A percentile compares a stretch with the other conserved stretches of the same genome.
Evolutionary conservation across 2,888 invertebrate species (phyloP).

Genomic region (Rambutsinella grinnellia): DNA sequence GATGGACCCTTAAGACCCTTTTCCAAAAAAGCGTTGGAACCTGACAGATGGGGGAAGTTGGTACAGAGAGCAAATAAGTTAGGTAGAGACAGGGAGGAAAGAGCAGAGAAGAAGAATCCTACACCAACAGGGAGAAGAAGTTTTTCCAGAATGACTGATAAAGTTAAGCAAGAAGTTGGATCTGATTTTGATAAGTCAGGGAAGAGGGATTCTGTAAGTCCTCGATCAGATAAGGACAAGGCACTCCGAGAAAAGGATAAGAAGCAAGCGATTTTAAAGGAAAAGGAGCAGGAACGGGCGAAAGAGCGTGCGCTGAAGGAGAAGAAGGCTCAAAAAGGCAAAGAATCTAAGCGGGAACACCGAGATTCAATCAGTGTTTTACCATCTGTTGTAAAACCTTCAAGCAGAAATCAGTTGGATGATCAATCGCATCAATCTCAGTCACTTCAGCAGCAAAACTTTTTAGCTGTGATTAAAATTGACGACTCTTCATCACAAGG

Average conservation of each 20-base stretch:
- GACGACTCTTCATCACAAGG: constrained; percentile 68
- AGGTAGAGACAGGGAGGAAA: constrained; percentile 67
- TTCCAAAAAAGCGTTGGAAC: neutral
- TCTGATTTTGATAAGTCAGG: constrained; percentile 42
- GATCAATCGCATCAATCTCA: constrained; percentile 11
- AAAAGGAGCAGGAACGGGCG: constrained; percentile 40
- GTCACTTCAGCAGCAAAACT: constrained; percentile 14
- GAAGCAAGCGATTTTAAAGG: constrained; percentile 5
- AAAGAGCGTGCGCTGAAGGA: constrained; percentile 44
- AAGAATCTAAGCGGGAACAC: constrained; percentile 14
- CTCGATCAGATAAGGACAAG: constrained; percentile 12
- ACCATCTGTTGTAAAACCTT: constrained; percentile 30
- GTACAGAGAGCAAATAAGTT: constrained; percentile 20
- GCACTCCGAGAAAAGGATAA: constrained; percentile 32
- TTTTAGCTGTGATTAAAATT: constrained; percentile 64
- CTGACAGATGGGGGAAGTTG: constrained; percentile 14
- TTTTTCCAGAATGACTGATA: neutral
- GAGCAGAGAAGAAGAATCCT: constrained; percentile 21
- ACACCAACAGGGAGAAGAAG: neutral
- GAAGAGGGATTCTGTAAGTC: constrained; percentile 19
- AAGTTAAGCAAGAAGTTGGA: constrained; percentile 31
- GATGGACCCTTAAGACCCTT: constrained; percentile 18
- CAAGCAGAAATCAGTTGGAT: neutral
- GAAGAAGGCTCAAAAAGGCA: constrained; percentile 8
- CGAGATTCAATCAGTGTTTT: constrained; percentile 39